Evolutionary conservation across 1,140 invertebrate species (phyloP).

Genomic region (Caenorhabditis brenneri): DNA sequence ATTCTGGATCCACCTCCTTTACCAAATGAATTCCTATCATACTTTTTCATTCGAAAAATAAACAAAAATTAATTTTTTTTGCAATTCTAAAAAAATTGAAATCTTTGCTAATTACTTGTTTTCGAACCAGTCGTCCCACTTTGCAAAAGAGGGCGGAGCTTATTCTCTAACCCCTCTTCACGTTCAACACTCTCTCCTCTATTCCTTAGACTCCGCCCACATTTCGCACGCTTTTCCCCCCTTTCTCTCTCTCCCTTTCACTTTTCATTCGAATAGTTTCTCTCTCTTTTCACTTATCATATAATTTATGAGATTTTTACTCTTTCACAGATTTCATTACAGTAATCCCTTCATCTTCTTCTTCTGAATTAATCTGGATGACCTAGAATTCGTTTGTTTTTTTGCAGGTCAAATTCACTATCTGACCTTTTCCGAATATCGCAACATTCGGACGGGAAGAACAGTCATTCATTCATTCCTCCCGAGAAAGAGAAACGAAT

Average conservation of each 20-base stretch:
- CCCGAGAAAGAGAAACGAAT: too few relatives aligned
- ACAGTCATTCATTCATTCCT: slow-evolving; percentile 3
- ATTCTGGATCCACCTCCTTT: background rate
- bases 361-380: background rate
- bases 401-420: slow-evolving; percentile 38
- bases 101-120: background rate
- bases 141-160: background rate
- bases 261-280: too few relatives aligned
- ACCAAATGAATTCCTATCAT: slow-evolving; percentile 25
- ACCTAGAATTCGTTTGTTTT: background rate
- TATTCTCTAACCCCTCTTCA: background rate
- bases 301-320: slow-evolving; percentile 28
- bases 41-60: too few relatives aligned
- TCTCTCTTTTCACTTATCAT: background rate
- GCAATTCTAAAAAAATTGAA: background rate
- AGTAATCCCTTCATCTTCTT: background rate
- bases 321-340: background rate
- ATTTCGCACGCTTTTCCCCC: slow-evolving; percentile 33
- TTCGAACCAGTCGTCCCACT: background rate
- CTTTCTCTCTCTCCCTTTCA: background rate
- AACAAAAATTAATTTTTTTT: too few relatives aligned
- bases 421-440: slow-evolving; percentile 23
- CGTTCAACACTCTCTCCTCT: background rate
- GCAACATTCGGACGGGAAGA: background rate
- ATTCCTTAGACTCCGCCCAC: slow-evolving; percentile 27